phyloP scores from a whole-genome alignment of 2,113 vertebrate genomes.

The Lepidothrix coronata region DNA sequence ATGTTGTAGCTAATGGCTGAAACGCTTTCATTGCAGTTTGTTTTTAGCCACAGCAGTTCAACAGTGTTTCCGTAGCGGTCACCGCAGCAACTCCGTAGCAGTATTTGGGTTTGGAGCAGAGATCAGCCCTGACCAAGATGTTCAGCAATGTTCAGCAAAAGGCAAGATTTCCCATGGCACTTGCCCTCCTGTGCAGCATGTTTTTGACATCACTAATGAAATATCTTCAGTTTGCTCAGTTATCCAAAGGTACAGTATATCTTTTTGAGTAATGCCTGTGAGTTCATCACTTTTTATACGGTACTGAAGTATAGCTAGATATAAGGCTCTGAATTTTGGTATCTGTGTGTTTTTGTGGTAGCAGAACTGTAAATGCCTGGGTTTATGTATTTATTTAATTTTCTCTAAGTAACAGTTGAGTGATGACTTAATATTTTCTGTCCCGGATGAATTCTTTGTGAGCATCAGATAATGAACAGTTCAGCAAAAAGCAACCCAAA shows the following conservation, averaged over 20 bases:
- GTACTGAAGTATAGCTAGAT: background rate
- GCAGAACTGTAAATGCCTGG: background rate
- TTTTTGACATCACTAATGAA: background rate
- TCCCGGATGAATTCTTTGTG: background rate
- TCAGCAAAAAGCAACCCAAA: background rate
- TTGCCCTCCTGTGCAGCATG: background rate
- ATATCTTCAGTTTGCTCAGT: background rate
- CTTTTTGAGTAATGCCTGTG: slow-evolving; percentile 21
- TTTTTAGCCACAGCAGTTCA: background rate
- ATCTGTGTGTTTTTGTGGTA: background rate
- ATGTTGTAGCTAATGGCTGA: background rate
- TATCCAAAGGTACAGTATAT: slow-evolving; percentile 6
- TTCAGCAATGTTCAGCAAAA: background rate
- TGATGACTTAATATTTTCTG: background rate
- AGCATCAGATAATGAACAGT: background rate
- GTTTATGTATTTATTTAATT: background rate
- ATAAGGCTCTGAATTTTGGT: background rate
- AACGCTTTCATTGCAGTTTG: background rate
- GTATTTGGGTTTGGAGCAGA: background rate
- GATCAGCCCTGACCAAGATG: background rate
- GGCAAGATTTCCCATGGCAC: background rate
- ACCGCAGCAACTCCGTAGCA: background rate
- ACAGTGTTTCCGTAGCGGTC: background rate
- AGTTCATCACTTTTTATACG: background rate
- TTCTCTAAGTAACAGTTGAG: background rate